Percentiles rank a stretch among this genome's conserved stretches.
phyloP scores from a whole-genome alignment of 2,888 invertebrate genomes.

The Theristus sp. region DNA sequence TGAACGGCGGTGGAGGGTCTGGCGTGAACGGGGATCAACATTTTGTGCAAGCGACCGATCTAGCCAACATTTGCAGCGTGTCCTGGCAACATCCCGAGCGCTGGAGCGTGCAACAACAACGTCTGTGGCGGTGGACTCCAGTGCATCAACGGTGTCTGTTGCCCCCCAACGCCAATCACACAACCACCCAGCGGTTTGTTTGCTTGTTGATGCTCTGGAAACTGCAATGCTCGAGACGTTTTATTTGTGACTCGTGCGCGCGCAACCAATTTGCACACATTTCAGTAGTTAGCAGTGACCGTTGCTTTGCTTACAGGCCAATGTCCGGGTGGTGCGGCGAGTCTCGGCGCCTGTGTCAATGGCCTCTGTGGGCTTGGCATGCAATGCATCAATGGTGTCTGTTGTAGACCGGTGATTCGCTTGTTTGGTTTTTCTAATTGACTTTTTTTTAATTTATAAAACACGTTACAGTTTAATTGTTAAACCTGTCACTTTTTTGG shows the following conservation, averaged over 20 bases:
- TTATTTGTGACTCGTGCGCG: too few species aligned
- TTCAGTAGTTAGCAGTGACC: too few species aligned
- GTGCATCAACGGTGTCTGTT: slow-evolving; percentile 1
- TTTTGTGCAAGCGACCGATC: not conserved
- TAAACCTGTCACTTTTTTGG: too few species aligned
- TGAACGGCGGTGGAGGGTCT: too few species aligned
- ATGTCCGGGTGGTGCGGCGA: slow-evolving; percentile 15
- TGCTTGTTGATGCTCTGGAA: too few species aligned
- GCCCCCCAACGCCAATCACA: too few species aligned
- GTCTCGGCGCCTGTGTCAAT: slow-evolving; percentile 18
- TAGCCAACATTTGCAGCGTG: slow-evolving; percentile 1
- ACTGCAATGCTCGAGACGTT: too few species aligned
- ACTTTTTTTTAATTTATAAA: too few species aligned
- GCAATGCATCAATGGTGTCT: slow-evolving; percentile 15
- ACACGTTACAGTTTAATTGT: too few species aligned
- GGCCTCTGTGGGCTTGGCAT: slow-evolving; percentile 21
- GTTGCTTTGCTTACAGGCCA: not conserved
- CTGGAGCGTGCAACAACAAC: slow-evolving; percentile 3
- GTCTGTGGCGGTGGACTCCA: slow-evolving; percentile 5
- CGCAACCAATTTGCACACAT: too few species aligned
- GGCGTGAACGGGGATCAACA: not conserved
- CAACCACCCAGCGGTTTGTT: too few species aligned
- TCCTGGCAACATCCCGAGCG: slow-evolving; percentile 2
- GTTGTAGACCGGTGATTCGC: slow-evolving; percentile 12
- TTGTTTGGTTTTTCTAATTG: too few species aligned